Evolutionary conservation across 2,888 invertebrate species (phyloP).

Genomic region (Callimorpha dominula): DNA sequence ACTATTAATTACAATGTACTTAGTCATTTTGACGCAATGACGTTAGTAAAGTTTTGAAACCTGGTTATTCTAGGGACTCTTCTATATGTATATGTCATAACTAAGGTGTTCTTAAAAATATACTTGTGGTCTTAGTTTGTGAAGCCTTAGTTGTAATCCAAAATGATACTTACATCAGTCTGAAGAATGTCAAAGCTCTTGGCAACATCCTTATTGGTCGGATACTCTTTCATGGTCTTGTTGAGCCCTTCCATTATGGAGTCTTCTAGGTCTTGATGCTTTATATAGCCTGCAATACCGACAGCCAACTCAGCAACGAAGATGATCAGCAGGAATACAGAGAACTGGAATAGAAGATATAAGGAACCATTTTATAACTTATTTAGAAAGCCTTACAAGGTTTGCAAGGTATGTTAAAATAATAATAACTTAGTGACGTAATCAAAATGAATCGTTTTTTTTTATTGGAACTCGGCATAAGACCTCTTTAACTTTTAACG

Average conservation of each 20-base stretch:
- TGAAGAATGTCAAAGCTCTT: conserved; percentile 95
- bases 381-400: background rate
- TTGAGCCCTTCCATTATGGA: conserved; percentile 91
- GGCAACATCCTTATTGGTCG: conserved; percentile 87
- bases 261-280: conserved; percentile 89
- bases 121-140: background rate
- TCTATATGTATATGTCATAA: too few species aligned
- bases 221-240: conserved; percentile 90
- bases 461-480: too few species aligned
- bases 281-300: conserved; percentile 94
- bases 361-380: background rate
- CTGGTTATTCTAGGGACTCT: background rate
- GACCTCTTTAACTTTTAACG: too few species aligned
- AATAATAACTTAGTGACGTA: too few species aligned
- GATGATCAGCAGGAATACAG: conserved; percentile 91
- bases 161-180: conserved; percentile 90
- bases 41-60: background rate
- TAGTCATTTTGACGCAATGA: background rate
- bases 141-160: background rate
- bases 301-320: conserved; percentile 94
- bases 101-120: too few species aligned
- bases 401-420: too few species aligned
- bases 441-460: too few species aligned
- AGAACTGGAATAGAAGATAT: conserved; percentile 86
- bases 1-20: too few species aligned